These are phyloP conservation scores for Melanaphis sacchari DNA, from an alignment of 1,140 invertebrate genomes.

Conservation along the genomic window DNA sequence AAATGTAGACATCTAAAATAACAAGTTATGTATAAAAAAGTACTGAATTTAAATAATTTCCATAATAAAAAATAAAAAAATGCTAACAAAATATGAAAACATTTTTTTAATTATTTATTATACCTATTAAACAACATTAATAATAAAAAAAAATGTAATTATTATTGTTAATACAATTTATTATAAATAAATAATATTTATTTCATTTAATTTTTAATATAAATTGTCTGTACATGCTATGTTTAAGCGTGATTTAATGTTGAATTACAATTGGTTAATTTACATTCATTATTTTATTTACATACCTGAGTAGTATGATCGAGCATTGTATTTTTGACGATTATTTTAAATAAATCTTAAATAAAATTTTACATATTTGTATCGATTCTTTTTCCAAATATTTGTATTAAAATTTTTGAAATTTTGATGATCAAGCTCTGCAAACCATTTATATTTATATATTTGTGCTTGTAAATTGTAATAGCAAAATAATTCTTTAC, in stretches of 20 bases:
- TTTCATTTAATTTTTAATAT: background rate
- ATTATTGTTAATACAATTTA: background rate
- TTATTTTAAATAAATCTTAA: background rate
- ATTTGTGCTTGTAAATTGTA: background rate
- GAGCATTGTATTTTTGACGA: background rate
- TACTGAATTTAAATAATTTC: background rate
- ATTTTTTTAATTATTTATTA: background rate
- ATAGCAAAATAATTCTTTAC: background rate
- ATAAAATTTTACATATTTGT: background rate
- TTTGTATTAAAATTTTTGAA: background rate
- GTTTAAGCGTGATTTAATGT: background rate
- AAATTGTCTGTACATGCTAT: background rate
- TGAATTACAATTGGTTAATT: background rate
- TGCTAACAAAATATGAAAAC: background rate
- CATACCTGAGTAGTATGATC: background rate
- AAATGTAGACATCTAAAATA: constrained; percentile 2
- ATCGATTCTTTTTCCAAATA: background rate
- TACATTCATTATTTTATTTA: background rate
- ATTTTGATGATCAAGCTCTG: background rate
- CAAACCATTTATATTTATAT: background rate
- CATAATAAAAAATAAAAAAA: background rate
- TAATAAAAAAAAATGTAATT: background rate
- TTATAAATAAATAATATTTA: background rate
- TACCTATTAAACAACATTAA: background rate
- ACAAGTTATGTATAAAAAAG: background rate